phyloP scores from a whole-genome alignment of 2,888 invertebrate genomes.

The Heteromyza rotundicornis region DNA sequence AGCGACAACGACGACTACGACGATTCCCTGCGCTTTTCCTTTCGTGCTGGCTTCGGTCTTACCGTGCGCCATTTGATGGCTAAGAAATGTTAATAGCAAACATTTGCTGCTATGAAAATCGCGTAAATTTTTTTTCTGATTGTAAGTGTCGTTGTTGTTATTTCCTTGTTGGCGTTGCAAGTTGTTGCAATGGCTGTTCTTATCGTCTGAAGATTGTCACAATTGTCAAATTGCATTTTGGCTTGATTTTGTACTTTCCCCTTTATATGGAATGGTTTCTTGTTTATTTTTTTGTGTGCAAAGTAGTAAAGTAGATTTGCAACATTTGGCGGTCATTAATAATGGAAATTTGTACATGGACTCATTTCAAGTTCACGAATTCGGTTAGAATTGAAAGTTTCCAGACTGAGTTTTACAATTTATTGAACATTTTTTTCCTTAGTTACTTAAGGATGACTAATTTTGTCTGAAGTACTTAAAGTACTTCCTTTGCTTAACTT shows the following conservation, averaged over 20 bases:
- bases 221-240: slow-evolving; percentile 52
- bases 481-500: too few relatives aligned
- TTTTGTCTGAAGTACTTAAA: too few relatives aligned
- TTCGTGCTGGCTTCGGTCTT: neutral
- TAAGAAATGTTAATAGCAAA: slow-evolving; percentile 37
- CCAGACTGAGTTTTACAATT: neutral
- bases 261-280: too few relatives aligned
- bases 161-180: neutral
- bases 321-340: neutral
- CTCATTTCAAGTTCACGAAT: neutral
- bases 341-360: neutral
- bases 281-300: neutral
- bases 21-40: neutral
- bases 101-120: slow-evolving; percentile 54
- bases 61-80: slow-evolving; percentile 31
- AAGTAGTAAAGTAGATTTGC: neutral
- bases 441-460: too few relatives aligned
- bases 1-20: neutral
- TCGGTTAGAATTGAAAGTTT: neutral
- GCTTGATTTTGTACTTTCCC: slow-evolving; percentile 16
- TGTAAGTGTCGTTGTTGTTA: slow-evolving; percentile 41
- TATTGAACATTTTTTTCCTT: too few relatives aligned
- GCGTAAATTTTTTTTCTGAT: slow-evolving; percentile 53
- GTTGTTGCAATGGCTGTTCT: slow-evolving; percentile 13
- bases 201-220: slow-evolving; percentile 54